Evolutionary conservation across 2,113 vertebrate species (phyloP).

Genomic region (Sinocyclocheilus maitianheensis): DNA sequence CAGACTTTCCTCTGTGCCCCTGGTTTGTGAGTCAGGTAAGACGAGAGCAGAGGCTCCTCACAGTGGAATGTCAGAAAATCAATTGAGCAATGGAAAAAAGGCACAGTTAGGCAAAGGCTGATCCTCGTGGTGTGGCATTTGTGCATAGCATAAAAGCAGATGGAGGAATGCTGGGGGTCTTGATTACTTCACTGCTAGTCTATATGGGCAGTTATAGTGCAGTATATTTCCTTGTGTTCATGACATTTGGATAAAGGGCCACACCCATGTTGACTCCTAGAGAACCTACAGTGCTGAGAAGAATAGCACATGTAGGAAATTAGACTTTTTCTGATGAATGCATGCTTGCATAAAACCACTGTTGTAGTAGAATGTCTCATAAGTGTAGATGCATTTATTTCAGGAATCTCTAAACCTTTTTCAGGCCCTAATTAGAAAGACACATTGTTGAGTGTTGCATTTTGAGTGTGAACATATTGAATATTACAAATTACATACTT

Average conservation of each 20-base stretch:
- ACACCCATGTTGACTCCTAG: neutral
- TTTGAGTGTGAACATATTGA: too few species aligned
- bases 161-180: too few species aligned
- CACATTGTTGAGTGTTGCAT: too few species aligned
- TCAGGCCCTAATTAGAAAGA: too few species aligned
- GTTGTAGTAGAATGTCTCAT: neutral
- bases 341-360: neutral
- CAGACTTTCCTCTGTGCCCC: conserved; percentile 83
- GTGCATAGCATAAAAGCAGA: neutral
- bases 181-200: neutral
- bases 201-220: neutral
- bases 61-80: neutral
- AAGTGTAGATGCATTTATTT: neutral
- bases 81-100: conserved; percentile 9
- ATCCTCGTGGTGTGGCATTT: neutral
- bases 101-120: neutral
- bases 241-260: neutral
- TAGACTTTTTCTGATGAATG: too few species aligned
- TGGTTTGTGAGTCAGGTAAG: conserved; percentile 90
- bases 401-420: too few species aligned
- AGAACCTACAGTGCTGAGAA: neutral
- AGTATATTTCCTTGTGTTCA: neutral
- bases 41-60: neutral
- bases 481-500: too few species aligned
- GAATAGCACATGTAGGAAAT: neutral